Percentiles rank a stretch among this genome's conserved stretches.
phyloP scores from a whole-genome alignment of 2,797 vertebrate species.

The Acrossocheilus fasciatus region DNA sequence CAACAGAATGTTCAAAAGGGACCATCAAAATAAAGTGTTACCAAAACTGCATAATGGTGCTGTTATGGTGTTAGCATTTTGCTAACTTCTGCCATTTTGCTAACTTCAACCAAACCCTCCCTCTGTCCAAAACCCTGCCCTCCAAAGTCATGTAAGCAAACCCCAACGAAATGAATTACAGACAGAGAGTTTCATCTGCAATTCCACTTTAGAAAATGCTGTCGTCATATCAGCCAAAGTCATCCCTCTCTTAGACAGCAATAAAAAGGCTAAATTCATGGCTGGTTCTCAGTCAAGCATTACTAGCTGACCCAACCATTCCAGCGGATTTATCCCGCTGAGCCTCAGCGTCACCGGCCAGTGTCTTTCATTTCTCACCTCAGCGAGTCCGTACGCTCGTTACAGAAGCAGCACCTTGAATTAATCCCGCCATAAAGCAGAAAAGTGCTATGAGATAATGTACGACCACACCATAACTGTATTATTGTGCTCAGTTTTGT shows the following conservation, averaged over 20 bases:
- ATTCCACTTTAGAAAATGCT: background rate
- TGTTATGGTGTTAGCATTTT: background rate
- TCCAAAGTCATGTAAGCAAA: background rate
- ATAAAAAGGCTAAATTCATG: conserved; percentile 29
- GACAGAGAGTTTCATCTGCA: background rate
- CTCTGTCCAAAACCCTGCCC: background rate
- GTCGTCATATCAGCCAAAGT: background rate
- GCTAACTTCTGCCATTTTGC: background rate
- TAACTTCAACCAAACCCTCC: background rate
- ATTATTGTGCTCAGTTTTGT: background rate
- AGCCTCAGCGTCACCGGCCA: conserved; percentile 27
- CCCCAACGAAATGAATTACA: background rate
- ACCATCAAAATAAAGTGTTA: no score
- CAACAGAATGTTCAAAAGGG: no score
- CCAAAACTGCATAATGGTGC: background rate
- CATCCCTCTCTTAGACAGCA: conserved; percentile 12
- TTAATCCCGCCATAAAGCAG: conserved; percentile 38
- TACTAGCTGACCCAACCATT: conserved; percentile 33
- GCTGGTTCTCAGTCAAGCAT: conserved; percentile 21
- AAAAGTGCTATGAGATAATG: conserved; percentile 11
- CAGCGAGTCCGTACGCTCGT: background rate
- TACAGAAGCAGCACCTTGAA: conserved; percentile 15
- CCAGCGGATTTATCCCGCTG: conserved; percentile 23
- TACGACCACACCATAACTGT: background rate
- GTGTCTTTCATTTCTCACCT: conserved; percentile 42